A percentile compares a stretch with the other conserved stretches of the same genome.
Evolutionary conservation across 1,140 invertebrate species (phyloP).

Genomic region (Pseudobourletiella spinata): DNA sequence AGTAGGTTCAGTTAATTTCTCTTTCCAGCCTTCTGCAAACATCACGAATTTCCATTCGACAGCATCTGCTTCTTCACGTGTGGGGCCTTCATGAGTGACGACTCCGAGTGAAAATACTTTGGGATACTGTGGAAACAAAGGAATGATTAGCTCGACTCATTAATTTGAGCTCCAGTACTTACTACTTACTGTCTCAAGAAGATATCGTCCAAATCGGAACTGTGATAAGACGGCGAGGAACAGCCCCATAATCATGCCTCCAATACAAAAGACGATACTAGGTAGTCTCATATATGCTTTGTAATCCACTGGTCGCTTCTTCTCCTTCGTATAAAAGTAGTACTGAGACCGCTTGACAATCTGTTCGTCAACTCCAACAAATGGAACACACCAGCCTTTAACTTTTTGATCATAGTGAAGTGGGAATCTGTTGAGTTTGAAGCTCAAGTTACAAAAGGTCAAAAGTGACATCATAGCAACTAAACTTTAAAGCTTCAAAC

Average conservation of each 20-base stretch:
- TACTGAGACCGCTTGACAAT: constrained; percentile 68
- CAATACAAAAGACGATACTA: constrained; percentile 44
- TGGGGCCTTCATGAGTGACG: constrained; percentile 58
- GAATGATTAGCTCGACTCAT: too few species aligned
- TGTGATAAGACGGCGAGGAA: constrained; percentile 58
- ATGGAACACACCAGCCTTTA: constrained; percentile 62
- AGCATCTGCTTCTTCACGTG: constrained; percentile 52
- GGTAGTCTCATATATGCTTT: constrained; percentile 50
- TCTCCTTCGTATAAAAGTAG: constrained; percentile 55
- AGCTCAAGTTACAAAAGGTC: too few species aligned
- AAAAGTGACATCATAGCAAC: not conserved
- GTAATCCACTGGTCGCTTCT: constrained; percentile 56
- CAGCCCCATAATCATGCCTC: constrained; percentile 47
- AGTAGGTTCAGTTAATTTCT: constrained; percentile 50
- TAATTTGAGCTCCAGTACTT: not conserved
- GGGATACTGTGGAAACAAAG: constrained; percentile 53
- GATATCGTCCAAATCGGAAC: constrained; percentile 51
- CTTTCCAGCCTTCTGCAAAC: constrained; percentile 65
- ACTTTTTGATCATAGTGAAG: constrained; percentile 9
- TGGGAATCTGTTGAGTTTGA: not conserved
- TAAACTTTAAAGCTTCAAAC: not conserved
- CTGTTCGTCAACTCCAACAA: constrained; percentile 51
- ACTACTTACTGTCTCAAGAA: constrained; percentile 52
- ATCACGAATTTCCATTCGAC: constrained; percentile 57
- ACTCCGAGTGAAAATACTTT: constrained; percentile 61